Base-by-base conservation (phyloP, 2,113 vertebrate genomes). In the Micronycteris hirsuta region DNA sequence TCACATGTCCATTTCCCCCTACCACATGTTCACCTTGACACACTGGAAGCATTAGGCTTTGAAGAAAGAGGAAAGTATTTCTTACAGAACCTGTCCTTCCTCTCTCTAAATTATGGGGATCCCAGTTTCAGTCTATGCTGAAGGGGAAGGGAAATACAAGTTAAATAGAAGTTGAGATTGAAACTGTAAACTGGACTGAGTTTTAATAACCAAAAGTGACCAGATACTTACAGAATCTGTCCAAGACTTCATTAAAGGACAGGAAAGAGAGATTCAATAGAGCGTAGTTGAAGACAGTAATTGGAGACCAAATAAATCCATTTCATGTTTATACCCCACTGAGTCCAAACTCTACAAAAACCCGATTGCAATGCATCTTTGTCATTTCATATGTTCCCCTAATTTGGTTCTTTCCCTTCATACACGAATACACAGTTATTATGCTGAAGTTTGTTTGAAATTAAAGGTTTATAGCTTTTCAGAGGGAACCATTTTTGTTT, bases 181-280 rank as follows among this genome's bases (percentile, higher is more conserved):
- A 88, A 96, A 82, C 28, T 47, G 2, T 77, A 89, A 73, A 68
- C 47, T 74, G 41, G 33, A 85, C 19, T 77, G 26, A 76, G 12
- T 77, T 91, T 94, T 83, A 74, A 94, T 93, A 86, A 77, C 33
- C 47, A 43, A 90, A 88, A 65, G 17, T 86, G 58, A 68, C 41
- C 31, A 86, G 54, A 86, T n/a, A 90, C 26, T 54, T 90, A 28
- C 9, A 24, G 22, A 92, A 85, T 78, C 47, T 91, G 28, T 71
- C 49, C 16, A 94, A 83, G 68, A 19, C 15, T 63, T 89, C 54
- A 74, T 91, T 84, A 95, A 96, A 86, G 11, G 22, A 76, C 83
- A 89, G 22, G 20, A 92, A 94, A 63, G 14, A 49, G 36, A 76
- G 28, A 49, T 65, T 95, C 82, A 86, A 15, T 86, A 86, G 26